Evolutionary conservation across 2,113 vertebrate species (phyloP).

Genomic region (Cygnus atratus): DNA sequence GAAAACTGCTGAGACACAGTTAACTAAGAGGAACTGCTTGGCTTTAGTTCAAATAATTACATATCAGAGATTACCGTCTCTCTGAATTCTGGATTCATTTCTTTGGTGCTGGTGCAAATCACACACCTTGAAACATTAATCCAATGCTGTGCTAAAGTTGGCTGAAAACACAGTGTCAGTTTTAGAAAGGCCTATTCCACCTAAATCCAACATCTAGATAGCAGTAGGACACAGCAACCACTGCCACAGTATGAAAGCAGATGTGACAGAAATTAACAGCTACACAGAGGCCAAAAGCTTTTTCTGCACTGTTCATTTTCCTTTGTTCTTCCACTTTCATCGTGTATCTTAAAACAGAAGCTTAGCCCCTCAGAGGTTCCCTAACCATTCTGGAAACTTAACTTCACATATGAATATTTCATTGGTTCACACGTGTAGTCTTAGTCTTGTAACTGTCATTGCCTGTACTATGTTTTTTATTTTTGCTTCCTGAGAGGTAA

Average conservation of each 20-base stretch:
- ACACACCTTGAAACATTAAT: slow-evolving; percentile 11
- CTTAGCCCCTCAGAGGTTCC: neutral
- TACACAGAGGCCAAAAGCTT: neutral
- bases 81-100: neutral
- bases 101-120: slow-evolving; percentile 6
- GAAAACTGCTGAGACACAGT: slow-evolving; percentile 46
- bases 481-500: neutral
- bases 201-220: neutral
- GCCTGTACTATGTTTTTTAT: neutral
- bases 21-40: slow-evolving; percentile 28
- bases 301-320: neutral
- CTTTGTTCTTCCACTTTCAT: neutral
- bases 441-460: neutral
- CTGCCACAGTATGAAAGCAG: neutral
- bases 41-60: neutral
- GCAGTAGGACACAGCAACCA: neutral
- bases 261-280: neutral
- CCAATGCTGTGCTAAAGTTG: neutral
- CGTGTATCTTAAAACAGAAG: neutral
- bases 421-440: neutral
- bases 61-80: neutral
- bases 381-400: neutral
- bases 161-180: neutral
- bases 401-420: neutral
- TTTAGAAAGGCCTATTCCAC: neutral